These are phyloP conservation scores for Saguinus imperator DNA, from an alignment of 2,113 vertebrate species.

Conservation along the genomic window DNA sequence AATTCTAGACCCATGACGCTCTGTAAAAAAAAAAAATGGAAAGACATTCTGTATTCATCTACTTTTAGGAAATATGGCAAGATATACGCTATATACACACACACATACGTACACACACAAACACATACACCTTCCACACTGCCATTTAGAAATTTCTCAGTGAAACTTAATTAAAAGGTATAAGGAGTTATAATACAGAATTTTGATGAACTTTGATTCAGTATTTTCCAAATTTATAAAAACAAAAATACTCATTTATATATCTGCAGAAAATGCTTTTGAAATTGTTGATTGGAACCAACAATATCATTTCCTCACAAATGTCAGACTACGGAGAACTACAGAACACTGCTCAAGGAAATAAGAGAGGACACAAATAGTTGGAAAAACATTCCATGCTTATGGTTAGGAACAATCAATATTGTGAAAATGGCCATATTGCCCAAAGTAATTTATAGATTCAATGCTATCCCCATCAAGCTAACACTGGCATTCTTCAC, in stretches of 20 bases:
- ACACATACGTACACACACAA: background rate
- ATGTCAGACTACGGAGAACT: background rate
- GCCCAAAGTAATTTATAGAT: too few relatives aligned
- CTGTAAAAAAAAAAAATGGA: background rate
- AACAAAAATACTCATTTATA: background rate
- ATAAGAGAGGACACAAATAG: too few relatives aligned
- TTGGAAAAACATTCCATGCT: too few relatives aligned
- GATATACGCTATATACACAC: background rate
- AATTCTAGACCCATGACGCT: background rate
- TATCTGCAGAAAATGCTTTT: background rate
- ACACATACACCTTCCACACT: background rate
- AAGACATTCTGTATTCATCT: background rate
- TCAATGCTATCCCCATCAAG: too few relatives aligned
- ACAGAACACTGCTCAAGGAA: too few relatives aligned
- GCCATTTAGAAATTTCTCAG: background rate
- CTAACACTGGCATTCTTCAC: too few relatives aligned
- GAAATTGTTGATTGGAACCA: background rate
- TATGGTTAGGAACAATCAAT: too few relatives aligned
- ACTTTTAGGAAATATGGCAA: constrained; percentile 11
- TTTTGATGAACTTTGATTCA: background rate
- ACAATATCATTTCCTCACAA: background rate
- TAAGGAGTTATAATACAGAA: background rate
- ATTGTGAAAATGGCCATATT: too few relatives aligned
- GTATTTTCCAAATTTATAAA: background rate
- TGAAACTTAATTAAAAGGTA: background rate